phyloP scores from a whole-genome alignment of 2,113 vertebrate genomes.

The Cervus canadensis region DNA sequence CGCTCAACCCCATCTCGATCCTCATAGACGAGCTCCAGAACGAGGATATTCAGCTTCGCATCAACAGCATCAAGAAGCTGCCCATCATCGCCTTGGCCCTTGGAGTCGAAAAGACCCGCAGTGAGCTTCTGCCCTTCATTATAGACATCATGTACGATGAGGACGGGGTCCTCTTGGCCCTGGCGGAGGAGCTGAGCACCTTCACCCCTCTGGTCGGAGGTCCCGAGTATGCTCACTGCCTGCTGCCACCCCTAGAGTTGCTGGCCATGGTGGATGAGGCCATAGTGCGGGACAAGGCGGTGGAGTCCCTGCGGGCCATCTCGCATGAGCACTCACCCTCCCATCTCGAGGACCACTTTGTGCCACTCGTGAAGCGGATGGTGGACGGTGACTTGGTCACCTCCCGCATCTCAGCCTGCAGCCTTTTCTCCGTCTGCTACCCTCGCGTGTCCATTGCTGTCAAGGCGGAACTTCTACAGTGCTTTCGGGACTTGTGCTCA shows the following conservation, averaged over 20 bases:
- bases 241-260: constrained; percentile 81
- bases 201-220: constrained; percentile 82
- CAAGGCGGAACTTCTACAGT: constrained; percentile 82
- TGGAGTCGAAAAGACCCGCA: constrained; percentile 80
- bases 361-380: constrained; percentile 81
- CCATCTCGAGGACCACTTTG: constrained; percentile 80
- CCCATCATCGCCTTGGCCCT: constrained; percentile 81
- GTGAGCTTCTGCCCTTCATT: constrained; percentile 80
- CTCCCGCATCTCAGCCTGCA: constrained; percentile 81
- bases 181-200: constrained; percentile 81
- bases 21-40: constrained; percentile 83
- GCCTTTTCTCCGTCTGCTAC: constrained; percentile 84
- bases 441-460: constrained; percentile 80
- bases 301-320: constrained; percentile 80
- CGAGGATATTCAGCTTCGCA: constrained; percentile 83
- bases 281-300: constrained; percentile 80
- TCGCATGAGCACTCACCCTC: constrained; percentile 79
- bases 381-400: constrained; percentile 83
- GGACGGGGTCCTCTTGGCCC: constrained; percentile 81
- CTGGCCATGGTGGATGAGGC: constrained; percentile 82
- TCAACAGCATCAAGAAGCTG: constrained; percentile 84
- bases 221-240: constrained; percentile 79
- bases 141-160: constrained; percentile 83
- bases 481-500: constrained; percentile 81
- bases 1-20: constrained; percentile 81